Conservation (phyloP, 1,140 invertebrate genomes). For the Calosoma granatense region DNA sequence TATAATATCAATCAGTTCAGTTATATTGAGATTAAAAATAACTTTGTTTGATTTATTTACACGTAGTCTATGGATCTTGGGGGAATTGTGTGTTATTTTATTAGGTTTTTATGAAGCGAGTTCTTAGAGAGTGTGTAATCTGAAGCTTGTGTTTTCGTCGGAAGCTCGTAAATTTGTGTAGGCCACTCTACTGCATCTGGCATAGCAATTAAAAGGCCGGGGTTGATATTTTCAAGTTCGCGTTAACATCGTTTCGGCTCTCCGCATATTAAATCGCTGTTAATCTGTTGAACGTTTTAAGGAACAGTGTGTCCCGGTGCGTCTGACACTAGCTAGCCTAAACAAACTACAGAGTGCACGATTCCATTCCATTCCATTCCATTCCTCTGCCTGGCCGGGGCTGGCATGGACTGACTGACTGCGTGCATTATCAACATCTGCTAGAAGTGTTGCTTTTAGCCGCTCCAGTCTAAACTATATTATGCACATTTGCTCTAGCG, state of each 20-base stretch:
- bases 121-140: too few relatives aligned
- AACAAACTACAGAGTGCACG: not conserved
- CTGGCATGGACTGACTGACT: too few relatives aligned
- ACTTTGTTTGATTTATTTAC: too few relatives aligned
- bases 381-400: not conserved
- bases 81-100: too few relatives aligned
- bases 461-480: not conserved
- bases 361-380: not conserved
- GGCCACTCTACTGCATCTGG: not conserved
- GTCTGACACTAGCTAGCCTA: not conserved
- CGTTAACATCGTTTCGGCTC: not conserved
- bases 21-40: too few relatives aligned
- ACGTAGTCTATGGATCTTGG: too few relatives aligned
- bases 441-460: not conserved
- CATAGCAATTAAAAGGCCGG: not conserved
- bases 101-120: too few relatives aligned
- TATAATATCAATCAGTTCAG: too few relatives aligned
- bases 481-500: not conserved
- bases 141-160: too few relatives aligned
- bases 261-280: not conserved
- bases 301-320: not conserved
- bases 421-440: constrained; percentile 7
- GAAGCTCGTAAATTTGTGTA: too few relatives aligned
- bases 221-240: not conserved
- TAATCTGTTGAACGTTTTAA: not conserved